Base-by-base conservation (phyloP, 2,888 invertebrate genomes). In the Ptycholaimellus sp. region DNA sequence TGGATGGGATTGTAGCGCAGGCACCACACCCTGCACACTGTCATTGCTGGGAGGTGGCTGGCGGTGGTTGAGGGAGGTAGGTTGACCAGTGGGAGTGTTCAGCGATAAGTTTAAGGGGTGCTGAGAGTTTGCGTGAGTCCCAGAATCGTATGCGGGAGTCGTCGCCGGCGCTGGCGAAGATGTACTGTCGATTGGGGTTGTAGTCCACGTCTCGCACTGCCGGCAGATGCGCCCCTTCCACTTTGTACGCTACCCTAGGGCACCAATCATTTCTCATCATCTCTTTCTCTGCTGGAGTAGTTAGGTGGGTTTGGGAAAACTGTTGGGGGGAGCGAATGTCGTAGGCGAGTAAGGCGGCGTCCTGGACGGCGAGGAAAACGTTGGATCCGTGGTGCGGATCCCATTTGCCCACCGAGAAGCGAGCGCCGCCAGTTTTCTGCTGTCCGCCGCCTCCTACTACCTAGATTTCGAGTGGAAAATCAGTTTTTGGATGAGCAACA, bases 1-100 rank as follows among this genome's bases (percentile, higher is more conserved):
- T 93, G 93, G 61, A 82, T 90, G 45, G 77, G 76, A 64, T 96
- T 96, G 60, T 81, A 93, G 21, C 80, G 70, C 0, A 90, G 80
- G 35, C 73, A 74, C 85, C 87, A 90, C 7, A 87, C 75, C 45
- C 43, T 43, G 30, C 6, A 43, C 4, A 23, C 7, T 19, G 21
- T 21, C 13, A 38, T 14, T 14, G 9, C 3, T 14, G 23, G 11
- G 9, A 33, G 18, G 18, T 16, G 7, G 14, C 11, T 16, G 18
- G 20, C n/a, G 18, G 33, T 18, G 36, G 16, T n/a, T 33, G 13
- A 11, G 17, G 2, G 22, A 18, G 5, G 11, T 17, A 37, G 21
- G 22, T n/a, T 18, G 9, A 61, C 66, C 67, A 67, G 44, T 68
- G 67, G 9, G 65, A 64, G 46, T 68, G 67, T 40, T 65, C 60